phyloP scores from a whole-genome alignment of 2,888 invertebrate genomes.

The Orchesellides sinensis region DNA sequence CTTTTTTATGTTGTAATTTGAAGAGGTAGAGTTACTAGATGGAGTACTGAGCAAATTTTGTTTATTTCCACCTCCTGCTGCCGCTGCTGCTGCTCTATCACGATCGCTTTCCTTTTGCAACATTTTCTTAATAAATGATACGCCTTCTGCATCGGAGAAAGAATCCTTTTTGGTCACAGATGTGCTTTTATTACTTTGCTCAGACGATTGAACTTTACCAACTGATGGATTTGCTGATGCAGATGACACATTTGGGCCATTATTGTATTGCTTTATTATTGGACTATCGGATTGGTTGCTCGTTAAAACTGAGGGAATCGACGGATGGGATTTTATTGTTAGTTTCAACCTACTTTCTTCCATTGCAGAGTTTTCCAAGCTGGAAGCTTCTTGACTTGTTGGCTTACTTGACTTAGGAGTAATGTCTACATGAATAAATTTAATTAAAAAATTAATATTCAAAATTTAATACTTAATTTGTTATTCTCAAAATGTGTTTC shows the following conservation, averaged over 20 bases:
- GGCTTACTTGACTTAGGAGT: constrained; percentile 54
- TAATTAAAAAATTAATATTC: constrained; percentile 23
- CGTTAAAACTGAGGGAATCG: constrained; percentile 52
- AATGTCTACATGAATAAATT: constrained; percentile 36
- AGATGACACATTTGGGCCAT: no score
- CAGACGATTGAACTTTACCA: constrained; percentile 26
- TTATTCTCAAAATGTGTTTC: neutral
- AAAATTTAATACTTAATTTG: neutral
- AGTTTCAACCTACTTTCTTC: constrained; percentile 57
- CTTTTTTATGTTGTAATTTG: constrained; percentile 69
- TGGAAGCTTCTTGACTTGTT: constrained; percentile 59
- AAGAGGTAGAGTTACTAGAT: neutral
- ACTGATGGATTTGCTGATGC: constrained; percentile 56
- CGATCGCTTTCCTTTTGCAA: constrained; percentile 68
- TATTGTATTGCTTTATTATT: no score
- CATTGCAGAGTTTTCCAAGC: constrained; percentile 60
- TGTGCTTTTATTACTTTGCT: constrained; percentile 46
- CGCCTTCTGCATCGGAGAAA: constrained; percentile 72
- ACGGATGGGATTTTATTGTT: constrained; percentile 43
- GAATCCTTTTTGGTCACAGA: constrained; percentile 67
- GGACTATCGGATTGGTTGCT: constrained; percentile 31
- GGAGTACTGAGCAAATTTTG: constrained; percentile 16
- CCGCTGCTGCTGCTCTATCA: constrained; percentile 51
- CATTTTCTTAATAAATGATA: constrained; percentile 71
- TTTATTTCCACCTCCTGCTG: constrained; percentile 11